Evolutionary conservation across 2,888 invertebrate genomes (phyloP).

Genomic region (Dicyrtomina minuta): DNA sequence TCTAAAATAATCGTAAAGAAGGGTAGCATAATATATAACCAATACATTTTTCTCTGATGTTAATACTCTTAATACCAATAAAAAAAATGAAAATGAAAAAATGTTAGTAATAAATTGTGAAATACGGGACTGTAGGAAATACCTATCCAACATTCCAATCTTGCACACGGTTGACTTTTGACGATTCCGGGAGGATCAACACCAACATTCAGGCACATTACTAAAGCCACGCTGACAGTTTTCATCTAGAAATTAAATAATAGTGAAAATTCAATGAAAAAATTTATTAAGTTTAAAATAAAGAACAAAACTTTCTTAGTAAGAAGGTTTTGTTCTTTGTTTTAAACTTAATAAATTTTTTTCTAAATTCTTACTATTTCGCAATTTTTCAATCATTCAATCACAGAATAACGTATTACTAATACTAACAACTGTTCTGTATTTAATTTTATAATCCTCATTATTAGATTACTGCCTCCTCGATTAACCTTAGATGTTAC

Average conservation of each 20-base stretch:
- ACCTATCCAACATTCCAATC: conserved; percentile 97
- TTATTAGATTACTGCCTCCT: no score
- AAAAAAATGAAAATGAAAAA: conserved; percentile 14
- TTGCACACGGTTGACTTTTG: conserved; percentile 94
- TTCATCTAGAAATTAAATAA: conserved; percentile 74
- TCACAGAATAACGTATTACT: no score
- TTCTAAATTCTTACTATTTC: no score
- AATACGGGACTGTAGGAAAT: conserved; percentile 55
- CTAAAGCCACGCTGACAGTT: conserved; percentile 96
- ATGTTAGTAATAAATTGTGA: not conserved
- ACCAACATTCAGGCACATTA: conserved; percentile 96
- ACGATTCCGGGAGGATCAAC: conserved; percentile 98
- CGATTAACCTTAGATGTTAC: no score
- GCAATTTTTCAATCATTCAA: no score
- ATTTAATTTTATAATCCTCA: no score
- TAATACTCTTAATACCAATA: not conserved
- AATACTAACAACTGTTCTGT: no score
- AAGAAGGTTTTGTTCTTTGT: no score
- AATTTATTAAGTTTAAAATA: no score
- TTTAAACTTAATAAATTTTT: no score
- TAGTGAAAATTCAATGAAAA: no score
- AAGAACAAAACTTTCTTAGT: no score
- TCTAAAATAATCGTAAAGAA: conserved; percentile 62
- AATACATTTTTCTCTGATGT: not conserved
- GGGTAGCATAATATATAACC: not conserved